Evolutionary conservation across 2,113 vertebrate genomes (phyloP), one percentile per base, ranked within the genome.

Genomic region (Cryptomyrus ogoouensis): DNA sequence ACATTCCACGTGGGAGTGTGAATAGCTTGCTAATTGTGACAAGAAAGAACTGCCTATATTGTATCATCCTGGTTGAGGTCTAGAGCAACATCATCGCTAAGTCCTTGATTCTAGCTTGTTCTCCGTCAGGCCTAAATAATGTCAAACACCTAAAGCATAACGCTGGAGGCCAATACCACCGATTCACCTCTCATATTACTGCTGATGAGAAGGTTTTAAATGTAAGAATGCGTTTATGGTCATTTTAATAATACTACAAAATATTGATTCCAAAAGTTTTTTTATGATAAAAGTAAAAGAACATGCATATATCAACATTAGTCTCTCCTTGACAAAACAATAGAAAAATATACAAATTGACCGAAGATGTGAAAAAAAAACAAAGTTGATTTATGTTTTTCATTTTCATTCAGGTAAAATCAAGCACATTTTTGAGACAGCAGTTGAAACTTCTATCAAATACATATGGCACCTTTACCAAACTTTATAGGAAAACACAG

Each of bases 311-410:
- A 80, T 89, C 46, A 89, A 80, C 46, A 89, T 89, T 83, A 89
- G 74, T 24, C 3, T n/a, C 31, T 89, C 66, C 31, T 53, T 47
- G 74, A 19, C 27, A 47, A 77, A 83, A 83, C 74, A 83, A 42
- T 83, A 42, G n/a, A 83, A 89, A 42, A 89, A 89, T 52, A 52
- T 53, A 83, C n/a, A 83, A 89, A 89, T 83, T 44, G 15, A 47
- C 24, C 42, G 19, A 53, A 80, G 17, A 77, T 15, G 74, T 77
- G 62, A 1, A 10, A 62, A 66, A 77, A 77, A 77, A 83, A 13
- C 52, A 77, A 46, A 70, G 24, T 87, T 56, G 85, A 53, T 87
- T 44, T 35, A 42, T 21, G 9, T 88, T 88, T 66, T 42, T 62
- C 35, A 53, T 21, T 44, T 88, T 66, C 52, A 62, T 58, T 53